Percentiles rank a stretch among this genome's conserved stretches.
phyloP scores from a whole-genome alignment of 2,113 vertebrate genomes.

The Lanius collurio region DNA sequence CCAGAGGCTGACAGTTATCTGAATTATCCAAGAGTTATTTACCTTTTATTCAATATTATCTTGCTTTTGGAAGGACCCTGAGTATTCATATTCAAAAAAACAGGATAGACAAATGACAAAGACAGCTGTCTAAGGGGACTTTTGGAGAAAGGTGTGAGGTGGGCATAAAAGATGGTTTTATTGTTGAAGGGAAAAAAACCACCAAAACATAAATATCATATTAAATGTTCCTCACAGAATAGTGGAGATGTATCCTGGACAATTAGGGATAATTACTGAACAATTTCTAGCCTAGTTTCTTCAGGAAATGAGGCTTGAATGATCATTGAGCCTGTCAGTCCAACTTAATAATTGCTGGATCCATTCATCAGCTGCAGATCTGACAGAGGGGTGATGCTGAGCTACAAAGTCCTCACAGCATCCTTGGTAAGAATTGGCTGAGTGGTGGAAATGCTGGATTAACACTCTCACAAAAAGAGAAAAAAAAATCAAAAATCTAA shows the following conservation, averaged over 20 bases:
- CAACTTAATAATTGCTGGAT: background rate
- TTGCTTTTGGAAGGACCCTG: background rate
- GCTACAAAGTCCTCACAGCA: background rate
- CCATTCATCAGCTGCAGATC: background rate
- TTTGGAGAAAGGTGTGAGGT: background rate
- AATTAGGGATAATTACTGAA: background rate
- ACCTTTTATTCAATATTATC: background rate
- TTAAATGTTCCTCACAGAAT: background rate
- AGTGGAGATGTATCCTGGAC: background rate
- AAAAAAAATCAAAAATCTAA: background rate
- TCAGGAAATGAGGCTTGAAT: constrained; percentile 14
- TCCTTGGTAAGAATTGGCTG: background rate
- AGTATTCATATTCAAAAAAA: background rate
- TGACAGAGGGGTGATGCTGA: background rate
- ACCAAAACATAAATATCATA: background rate
- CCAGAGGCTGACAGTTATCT: background rate
- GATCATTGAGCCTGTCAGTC: background rate
- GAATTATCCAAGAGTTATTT: background rate
- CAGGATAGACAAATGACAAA: background rate
- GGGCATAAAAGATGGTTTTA: background rate
- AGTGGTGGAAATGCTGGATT: accelerated
- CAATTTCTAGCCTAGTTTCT: constrained; percentile 23
- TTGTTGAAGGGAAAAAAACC: background rate
- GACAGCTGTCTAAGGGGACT: background rate
- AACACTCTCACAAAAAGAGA: background rate